Percentiles rank a stretch among this genome's conserved stretches.
Conservation (phyloP, 2,113 vertebrate genomes). For the Zingel zingel region DNA sequence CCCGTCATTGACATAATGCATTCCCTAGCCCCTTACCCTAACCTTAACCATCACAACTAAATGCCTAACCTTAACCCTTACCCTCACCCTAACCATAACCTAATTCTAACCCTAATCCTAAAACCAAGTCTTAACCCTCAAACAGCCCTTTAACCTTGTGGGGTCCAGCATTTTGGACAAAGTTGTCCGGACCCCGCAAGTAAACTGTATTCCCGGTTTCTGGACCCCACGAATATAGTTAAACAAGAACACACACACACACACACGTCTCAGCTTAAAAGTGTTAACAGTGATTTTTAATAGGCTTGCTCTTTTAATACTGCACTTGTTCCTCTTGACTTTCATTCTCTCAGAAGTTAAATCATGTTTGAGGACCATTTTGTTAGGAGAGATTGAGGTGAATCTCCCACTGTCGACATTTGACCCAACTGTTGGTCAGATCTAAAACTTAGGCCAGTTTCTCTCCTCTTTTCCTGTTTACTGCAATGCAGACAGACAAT, state of each 20-base stretch:
- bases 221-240: no score
- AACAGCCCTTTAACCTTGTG: no score
- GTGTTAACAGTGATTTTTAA: background rate
- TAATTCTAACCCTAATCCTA: no score
- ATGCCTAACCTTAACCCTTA: no score
- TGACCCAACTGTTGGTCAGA: conserved; percentile 27
- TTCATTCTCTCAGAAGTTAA: background rate
- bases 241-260: background rate
- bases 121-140: no score
- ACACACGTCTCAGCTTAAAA: background rate
- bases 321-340: conserved; percentile 12
- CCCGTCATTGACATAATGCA: no score
- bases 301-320: background rate
- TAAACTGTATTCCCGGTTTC: no score
- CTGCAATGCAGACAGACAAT: background rate
- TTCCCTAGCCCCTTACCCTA: no score
- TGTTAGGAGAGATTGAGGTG: background rate
- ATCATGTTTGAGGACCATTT: background rate
- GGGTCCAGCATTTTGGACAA: no score
- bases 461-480: conserved; percentile 7
- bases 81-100: no score
- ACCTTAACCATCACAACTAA: no score
- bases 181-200: no score
- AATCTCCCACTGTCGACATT: conserved; percentile 15
- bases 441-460: conserved; percentile 8